Conservation (phyloP, 2,888 invertebrate species). For the Stenodera caucasica region DNA sequence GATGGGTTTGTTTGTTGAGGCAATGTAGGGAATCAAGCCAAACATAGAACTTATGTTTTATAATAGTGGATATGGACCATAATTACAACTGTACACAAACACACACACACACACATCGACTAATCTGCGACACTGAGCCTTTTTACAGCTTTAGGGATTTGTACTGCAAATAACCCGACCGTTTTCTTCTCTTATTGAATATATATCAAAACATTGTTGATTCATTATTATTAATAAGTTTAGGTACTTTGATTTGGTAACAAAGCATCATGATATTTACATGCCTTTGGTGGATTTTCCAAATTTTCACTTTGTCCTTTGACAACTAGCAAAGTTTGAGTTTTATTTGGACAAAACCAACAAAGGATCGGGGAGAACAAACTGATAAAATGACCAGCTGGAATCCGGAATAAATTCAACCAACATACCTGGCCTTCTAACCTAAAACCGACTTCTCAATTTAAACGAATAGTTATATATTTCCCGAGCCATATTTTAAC, state of each 20-base stretch:
- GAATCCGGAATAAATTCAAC: background rate
- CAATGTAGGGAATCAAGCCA: background rate
- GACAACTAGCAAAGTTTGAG: background rate
- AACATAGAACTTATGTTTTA: slow-evolving; percentile 31
- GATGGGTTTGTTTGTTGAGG: slow-evolving; percentile 5
- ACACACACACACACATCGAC: no score
- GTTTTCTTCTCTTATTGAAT: background rate
- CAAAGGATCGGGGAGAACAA: background rate
- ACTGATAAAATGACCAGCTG: slow-evolving; percentile 1
- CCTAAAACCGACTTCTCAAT: background rate
- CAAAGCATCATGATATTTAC: background rate
- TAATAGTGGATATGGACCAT: slow-evolving; percentile 28
- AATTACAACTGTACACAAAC: slow-evolving; percentile 32
- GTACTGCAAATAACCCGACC: background rate
- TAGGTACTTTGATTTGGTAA: no score
- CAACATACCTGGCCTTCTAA: background rate
- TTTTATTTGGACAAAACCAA: background rate
- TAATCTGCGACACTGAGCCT: slow-evolving; percentile 28
- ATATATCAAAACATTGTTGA: no score
- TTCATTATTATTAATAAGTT: no score
- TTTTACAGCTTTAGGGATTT: slow-evolving; percentile 19
- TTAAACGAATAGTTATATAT: background rate
- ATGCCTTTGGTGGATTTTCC: background rate
- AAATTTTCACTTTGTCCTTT: background rate
- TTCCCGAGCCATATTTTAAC: background rate